Base-by-base conservation (phyloP, 2,888 invertebrate species). In the Drosophila percnosoma region DNA sequence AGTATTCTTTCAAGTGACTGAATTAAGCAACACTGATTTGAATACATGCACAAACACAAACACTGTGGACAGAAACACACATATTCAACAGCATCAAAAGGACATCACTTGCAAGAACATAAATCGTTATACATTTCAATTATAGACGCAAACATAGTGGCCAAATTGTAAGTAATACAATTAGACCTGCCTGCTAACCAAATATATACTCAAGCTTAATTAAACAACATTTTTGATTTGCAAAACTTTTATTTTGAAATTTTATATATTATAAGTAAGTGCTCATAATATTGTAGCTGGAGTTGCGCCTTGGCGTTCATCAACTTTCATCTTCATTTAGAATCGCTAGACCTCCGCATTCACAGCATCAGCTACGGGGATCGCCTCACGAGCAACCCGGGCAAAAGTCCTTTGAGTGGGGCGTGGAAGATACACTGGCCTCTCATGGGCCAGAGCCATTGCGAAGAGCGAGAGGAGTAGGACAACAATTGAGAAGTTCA, bases 401-500 rank as follows among this genome's bases (percentile, higher is more conserved):
- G 2, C 15, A 10, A 27, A 1, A 2, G 76, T 61, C 2, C 63
- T 29, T 13, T 48, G 55, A 10, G 71, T 64, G 4, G 71, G 71
- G 0, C 60, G 42, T 36, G 76, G 64, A 24, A 45, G 33, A 40
- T 68, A 58, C 21, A 51, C 61, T 0, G 54, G 58, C 29, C 38
- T 40, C 13, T 61, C 64, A 4, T 68, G 21, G 0, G 13, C 66
- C 42, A 64, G 21, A 27, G 38, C 61, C 64, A 76, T n/a, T 21
- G 49, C 71, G 29, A 49, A 65, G 51, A 71, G 21, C 2, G 61
- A 45, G 1, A 76, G 18, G 31, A 76, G 64, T 24, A 76, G 40
- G 7, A 76, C 0, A 24, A 57, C 11, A 42, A 76, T 52, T 68
- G 67, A 13, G 57, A 40, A 68, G 36, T 76, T 76, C 77, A 76